A percentile compares a stretch with the other conserved stretches of the same genome.
These are phyloP conservation scores for Lasioglossum albipes DNA, from an alignment of 1,140 invertebrate species.

Conservation along the genomic window DNA sequence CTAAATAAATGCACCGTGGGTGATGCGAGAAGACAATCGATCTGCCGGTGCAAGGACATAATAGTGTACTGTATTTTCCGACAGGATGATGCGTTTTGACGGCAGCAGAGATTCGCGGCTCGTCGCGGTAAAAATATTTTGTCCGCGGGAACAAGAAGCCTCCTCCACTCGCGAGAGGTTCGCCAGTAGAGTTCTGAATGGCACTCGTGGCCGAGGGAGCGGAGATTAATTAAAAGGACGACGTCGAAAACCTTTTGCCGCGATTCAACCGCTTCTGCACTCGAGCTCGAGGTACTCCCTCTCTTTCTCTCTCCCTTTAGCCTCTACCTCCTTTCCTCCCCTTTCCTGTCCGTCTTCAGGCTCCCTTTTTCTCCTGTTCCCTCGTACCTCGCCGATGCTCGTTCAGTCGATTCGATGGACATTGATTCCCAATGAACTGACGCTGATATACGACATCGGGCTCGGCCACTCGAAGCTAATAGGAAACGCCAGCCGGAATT, in stretches of 20 bases:
- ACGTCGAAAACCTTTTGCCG: slow-evolving; percentile 60
- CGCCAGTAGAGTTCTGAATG: slow-evolving; percentile 43
- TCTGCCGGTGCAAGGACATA: too few relatives aligned
- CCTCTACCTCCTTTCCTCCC: too few relatives aligned
- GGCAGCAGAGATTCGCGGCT: too few relatives aligned
- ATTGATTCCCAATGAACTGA: slow-evolving; percentile 59
- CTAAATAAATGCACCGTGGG: too few relatives aligned
- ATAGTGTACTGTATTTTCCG: too few relatives aligned
- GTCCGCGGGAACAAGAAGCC: slow-evolving; percentile 8
- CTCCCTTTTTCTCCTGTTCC: background rate
- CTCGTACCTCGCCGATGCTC: background rate
- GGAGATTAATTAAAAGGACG: slow-evolving; percentile 66
- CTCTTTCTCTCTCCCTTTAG: background rate
- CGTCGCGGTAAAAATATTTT: slow-evolving; percentile 18
- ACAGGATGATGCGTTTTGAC: too few relatives aligned
- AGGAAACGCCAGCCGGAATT: slow-evolving; percentile 52
- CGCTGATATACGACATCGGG: slow-evolving; percentile 51
- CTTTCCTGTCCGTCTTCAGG: too few relatives aligned
- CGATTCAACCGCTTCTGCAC: slow-evolving; percentile 33
- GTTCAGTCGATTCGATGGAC: slow-evolving; percentile 33
- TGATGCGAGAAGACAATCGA: too few relatives aligned
- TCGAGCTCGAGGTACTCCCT: background rate
- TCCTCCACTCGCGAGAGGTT: slow-evolving; percentile 38
- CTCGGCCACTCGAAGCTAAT: slow-evolving; percentile 46
- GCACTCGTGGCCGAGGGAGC: slow-evolving; percentile 54